Conservation (phyloP, 2,888 invertebrate species). For the Acanthosepion esculentum region DNA sequence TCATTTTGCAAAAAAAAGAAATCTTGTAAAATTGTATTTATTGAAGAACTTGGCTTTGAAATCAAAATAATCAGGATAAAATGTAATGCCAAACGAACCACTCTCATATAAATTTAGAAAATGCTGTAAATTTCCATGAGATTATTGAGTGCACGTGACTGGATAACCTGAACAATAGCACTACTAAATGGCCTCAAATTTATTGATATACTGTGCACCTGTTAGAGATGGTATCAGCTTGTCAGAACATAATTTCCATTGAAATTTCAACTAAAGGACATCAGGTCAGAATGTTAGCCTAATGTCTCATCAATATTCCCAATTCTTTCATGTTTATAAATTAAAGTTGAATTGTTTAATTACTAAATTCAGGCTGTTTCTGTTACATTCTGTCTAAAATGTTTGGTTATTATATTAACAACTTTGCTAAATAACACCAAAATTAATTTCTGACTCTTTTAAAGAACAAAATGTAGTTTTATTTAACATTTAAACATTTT, state of each 20-base stretch:
- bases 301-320: not conserved
- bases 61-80: not conserved
- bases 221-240: conserved; percentile 12
- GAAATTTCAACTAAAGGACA: not conserved
- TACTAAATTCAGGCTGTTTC: no score
- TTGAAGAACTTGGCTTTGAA: no score
- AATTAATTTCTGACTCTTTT: no score
- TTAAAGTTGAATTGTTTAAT: not conserved
- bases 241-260: conserved; percentile 2
- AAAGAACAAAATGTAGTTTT: no score
- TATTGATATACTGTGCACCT: not conserved
- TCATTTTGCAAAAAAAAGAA: no score
- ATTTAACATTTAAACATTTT: no score
- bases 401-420: not conserved
- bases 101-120: not conserved
- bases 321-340: not conserved
- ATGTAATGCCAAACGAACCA: not conserved
- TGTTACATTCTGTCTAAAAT: not conserved
- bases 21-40: no score
- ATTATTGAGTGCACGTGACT: not conserved
- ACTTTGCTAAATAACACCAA: no score
- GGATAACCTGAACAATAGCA: not conserved
- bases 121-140: not conserved
- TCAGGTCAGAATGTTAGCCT: not conserved
- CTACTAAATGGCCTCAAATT: not conserved